Conservation (phyloP, 2,113 vertebrate genomes). For the Solea senegalensis region DNA sequence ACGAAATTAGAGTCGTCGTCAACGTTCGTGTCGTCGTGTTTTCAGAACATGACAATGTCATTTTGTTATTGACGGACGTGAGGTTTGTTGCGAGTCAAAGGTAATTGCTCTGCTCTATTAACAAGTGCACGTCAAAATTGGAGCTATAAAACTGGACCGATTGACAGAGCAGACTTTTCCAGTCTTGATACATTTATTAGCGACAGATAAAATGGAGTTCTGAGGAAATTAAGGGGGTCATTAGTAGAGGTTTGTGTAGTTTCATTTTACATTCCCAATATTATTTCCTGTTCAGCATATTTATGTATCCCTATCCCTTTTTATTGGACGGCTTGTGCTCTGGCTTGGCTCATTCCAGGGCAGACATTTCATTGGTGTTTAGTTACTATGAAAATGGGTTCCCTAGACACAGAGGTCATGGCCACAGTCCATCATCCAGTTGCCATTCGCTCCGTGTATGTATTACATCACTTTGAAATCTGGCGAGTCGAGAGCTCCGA, state of each 20-base stretch:
- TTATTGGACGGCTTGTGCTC: constrained; percentile 64
- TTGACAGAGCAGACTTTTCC: constrained; percentile 19
- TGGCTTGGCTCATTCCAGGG: constrained; percentile 67
- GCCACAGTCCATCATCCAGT: constrained; percentile 69
- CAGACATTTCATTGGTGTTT: constrained; percentile 68
- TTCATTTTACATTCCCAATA: constrained; percentile 57
- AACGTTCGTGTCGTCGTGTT: constrained; percentile 15
- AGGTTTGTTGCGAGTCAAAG: constrained; percentile 26
- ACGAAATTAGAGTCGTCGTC: constrained; percentile 27
- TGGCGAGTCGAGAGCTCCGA: constrained; percentile 54
- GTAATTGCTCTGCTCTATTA: neutral
- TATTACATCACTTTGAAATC: constrained; percentile 78
- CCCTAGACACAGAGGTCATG: constrained; percentile 73
- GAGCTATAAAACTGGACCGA: constrained; percentile 20
- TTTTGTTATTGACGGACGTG: constrained; percentile 11
- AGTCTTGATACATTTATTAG: constrained; percentile 31
- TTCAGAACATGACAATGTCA: constrained; percentile 25
- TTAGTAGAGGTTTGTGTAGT: constrained; percentile 45
- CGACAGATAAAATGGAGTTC: constrained; percentile 45
- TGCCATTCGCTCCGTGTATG: constrained; percentile 68
- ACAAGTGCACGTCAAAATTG: constrained; percentile 28
- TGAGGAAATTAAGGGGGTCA: constrained; percentile 61
- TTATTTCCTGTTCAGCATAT: constrained; percentile 65
- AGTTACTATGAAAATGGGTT: constrained; percentile 72
- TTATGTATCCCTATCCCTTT: constrained; percentile 57